Base-by-base conservation (phyloP, 1,140 invertebrate genomes). In the Hyphantria cunea region DNA sequence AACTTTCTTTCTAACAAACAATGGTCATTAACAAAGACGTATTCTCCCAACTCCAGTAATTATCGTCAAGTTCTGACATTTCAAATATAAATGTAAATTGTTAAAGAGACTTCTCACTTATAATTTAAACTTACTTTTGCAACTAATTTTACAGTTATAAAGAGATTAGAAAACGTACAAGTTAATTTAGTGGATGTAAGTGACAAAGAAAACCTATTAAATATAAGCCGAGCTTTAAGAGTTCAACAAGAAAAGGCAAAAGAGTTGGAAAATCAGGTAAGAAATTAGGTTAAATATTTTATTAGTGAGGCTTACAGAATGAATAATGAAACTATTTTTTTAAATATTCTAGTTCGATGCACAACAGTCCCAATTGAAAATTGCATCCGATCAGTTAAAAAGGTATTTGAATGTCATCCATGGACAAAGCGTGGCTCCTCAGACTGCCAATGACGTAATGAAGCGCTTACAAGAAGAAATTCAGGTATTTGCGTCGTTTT, bases 381-480 rank as follows among this genome's bases (percentile, higher is more conserved):
- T 80, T 49, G 84, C 84, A 25, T 78, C 80, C 4, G 91, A 92
- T 39, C 89, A 90, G 62, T 60, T 92, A 37, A 91, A 91, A 53
- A 76, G 91, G 52, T 90, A 89, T 73, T 72, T 91, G 53, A 86
- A 86, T 47, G 80, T 89, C 44, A 87, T 91, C 58, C 86, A 91
- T 42, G 91, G 92, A 9, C 91, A 92, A 64, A 91, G 91, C 45
- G 90, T 92, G 42, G 76, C 86, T 5, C 92, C 92, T 11, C 87
- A 93, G 52, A 91, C 91, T 4, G 88, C 86, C 0, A 82, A 87
- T 62, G 85, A 92, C 39, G 84, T 93, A 4, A 89, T 96, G 13
- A 94, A 95, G 85, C 93, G 94, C 75, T 83, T 97, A 37, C 93
- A 95, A 66, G 96, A 97, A 82, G 96, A 97, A 90, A 93, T 94